Percentiles rank a stretch among this genome's conserved stretches.
These are phyloP conservation scores for Zaprionus inermis DNA, from an alignment of 1,140 invertebrate genomes.

Conservation along the genomic window DNA sequence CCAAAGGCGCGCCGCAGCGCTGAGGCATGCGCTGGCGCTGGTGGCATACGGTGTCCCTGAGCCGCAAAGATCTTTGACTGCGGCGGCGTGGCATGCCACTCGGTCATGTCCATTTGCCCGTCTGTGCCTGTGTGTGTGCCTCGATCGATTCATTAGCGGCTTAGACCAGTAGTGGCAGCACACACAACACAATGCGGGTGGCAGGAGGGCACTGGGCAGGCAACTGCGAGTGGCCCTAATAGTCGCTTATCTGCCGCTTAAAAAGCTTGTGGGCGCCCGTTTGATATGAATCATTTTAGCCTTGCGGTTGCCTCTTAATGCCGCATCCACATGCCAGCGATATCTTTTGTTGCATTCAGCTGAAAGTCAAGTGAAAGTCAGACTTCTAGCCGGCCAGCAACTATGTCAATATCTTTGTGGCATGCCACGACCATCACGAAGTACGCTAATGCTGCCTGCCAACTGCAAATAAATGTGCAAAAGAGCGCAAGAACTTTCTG, in stretches of 20 bases:
- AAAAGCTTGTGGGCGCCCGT: conserved; percentile 26
- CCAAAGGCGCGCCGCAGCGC: conserved; percentile 59
- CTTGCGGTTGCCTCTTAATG: conserved; percentile 35
- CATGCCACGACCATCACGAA: conserved; percentile 37
- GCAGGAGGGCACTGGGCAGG: not conserved
- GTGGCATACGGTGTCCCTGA: conserved; percentile 26
- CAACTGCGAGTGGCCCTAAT: conserved; percentile 16
- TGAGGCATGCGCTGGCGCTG: conserved; percentile 26
- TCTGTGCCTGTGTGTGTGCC: not conserved
- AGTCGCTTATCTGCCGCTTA: conserved; percentile 35
- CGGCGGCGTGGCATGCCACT: conserved; percentile 20
- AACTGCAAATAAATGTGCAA: not conserved
- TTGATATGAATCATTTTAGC: conserved; percentile 38
- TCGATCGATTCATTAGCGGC: conserved; percentile 28
- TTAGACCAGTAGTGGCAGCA: conserved; percentile 35
- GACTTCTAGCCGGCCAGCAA: conserved; percentile 2
- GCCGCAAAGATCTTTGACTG: conserved; percentile 35
- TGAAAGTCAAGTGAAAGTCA: conserved; percentile 35
- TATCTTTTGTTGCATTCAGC: not conserved
- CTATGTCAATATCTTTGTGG: conserved; percentile 9
- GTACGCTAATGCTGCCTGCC: conserved; percentile 34
- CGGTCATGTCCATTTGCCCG: conserved; percentile 28
- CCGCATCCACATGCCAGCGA: conserved; percentile 22
- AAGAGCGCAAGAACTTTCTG: not conserved
- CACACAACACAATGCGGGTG: conserved; percentile 11